phyloP scores from a whole-genome alignment of 1,140 invertebrate species.

The Olivierus martensii region DNA sequence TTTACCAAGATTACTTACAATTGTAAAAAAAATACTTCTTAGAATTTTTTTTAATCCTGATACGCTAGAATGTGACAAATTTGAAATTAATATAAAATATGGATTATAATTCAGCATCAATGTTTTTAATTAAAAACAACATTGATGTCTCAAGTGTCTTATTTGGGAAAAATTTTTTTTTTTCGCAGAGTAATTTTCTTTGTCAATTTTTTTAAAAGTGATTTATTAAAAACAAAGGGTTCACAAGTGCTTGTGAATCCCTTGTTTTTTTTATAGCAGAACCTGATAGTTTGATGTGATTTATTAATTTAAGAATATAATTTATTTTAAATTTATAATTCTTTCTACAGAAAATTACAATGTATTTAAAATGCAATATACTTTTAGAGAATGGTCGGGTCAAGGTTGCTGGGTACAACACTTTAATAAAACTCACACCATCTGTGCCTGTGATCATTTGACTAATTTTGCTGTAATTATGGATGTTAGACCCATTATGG shows the following conservation, averaged over 20 bases:
- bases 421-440: constrained; percentile 74
- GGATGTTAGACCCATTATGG: constrained; percentile 32
- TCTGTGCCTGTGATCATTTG: constrained; percentile 84
- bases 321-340: too few relatives aligned
- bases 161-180: too few relatives aligned
- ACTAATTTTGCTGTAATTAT: constrained; percentile 94
- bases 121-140: not conserved
- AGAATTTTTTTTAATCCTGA: too few relatives aligned
- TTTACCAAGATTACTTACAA: not conserved
- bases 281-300: too few relatives aligned
- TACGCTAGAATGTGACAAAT: too few relatives aligned
- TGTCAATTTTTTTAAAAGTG: too few relatives aligned
- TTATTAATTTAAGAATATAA: too few relatives aligned
- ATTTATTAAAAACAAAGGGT: too few relatives aligned
- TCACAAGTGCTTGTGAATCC: too few relatives aligned
- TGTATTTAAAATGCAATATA: too few relatives aligned
- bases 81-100: not conserved
- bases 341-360: not conserved
- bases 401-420: constrained; percentile 70
- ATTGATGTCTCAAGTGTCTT: not conserved
- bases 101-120: not conserved
- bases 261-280: too few relatives aligned
- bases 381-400: constrained; percentile 61
- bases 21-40: not conserved
- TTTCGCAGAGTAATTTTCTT: too few relatives aligned